These are phyloP conservation scores for Hypotaenidia okinawae DNA, from an alignment of 2,797 vertebrate species.

Conservation along the genomic window DNA sequence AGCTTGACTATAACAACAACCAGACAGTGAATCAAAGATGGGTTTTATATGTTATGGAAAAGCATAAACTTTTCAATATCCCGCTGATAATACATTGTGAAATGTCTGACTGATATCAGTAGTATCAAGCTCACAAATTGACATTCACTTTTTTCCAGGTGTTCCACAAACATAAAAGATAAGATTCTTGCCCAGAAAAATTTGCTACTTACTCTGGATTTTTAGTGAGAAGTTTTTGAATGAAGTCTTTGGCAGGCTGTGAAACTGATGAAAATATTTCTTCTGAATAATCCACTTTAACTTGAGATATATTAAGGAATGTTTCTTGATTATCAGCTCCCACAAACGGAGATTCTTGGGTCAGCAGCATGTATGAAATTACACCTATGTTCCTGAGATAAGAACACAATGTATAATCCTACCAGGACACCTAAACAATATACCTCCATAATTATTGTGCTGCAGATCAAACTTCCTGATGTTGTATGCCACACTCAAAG, in stretches of 20 bases:
- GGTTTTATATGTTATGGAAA: not conserved
- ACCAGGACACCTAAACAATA: not conserved
- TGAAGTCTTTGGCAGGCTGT: slow-evolving; percentile 91
- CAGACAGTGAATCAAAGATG: not conserved
- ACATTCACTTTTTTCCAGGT: not conserved
- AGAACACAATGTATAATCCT: not conserved
- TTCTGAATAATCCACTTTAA: slow-evolving; percentile 93
- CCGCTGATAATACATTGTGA: not conserved
- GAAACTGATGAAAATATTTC: slow-evolving; percentile 90
- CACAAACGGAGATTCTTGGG: slow-evolving; percentile 92
- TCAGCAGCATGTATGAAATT: slow-evolving; percentile 95
- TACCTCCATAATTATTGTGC: not conserved
- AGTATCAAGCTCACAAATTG: not conserved
- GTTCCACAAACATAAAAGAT: not conserved
- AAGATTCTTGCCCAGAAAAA: not conserved
- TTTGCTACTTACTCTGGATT: slow-evolving; percentile 89
- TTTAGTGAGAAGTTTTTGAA: slow-evolving; percentile 93
- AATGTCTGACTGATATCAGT: not conserved
- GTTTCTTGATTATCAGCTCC: slow-evolving; percentile 96
- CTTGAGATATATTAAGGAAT: slow-evolving; percentile 95
- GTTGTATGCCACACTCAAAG: not conserved
- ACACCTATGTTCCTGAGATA: slow-evolving; percentile 91
- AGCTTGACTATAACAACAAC: not conserved
- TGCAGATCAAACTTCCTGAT: not conserved
- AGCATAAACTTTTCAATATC: not conserved